A percentile compares a stretch with the other conserved stretches of the same genome.
Evolutionary conservation across 2,113 vertebrate species (phyloP).

Genomic region (Spizaetus ornatus): DNA sequence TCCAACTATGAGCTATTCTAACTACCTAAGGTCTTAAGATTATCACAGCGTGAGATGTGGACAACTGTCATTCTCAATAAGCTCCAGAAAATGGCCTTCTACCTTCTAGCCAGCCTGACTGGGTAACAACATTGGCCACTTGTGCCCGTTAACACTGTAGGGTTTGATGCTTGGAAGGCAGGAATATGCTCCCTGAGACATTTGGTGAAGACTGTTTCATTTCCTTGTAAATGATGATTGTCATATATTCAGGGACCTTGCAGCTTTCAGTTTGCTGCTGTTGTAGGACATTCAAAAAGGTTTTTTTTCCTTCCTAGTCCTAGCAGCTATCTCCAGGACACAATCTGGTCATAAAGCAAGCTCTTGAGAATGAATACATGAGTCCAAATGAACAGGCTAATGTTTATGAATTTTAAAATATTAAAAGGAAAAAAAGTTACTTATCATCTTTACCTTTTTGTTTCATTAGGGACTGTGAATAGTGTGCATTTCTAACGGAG

Average conservation of each 20-base stretch:
- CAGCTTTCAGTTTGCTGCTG: not conserved
- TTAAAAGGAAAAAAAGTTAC: not conserved
- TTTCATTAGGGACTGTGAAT: not conserved
- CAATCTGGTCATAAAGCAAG: not conserved
- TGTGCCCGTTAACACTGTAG: not conserved
- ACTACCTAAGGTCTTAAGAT: rapidly evolving
- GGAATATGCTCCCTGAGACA: not conserved
- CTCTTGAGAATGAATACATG: not conserved
- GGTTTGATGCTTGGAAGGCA: not conserved
- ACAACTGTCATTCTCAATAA: not conserved
- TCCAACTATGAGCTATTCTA: not conserved
- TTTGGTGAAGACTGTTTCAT: not conserved
- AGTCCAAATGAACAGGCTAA: not conserved
- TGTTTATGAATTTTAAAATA: not conserved
- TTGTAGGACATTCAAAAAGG: not conserved
- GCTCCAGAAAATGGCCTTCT: not conserved
- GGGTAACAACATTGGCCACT: not conserved
- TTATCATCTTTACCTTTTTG: not conserved
- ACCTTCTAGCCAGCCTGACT: not conserved
- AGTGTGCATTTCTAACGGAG: not conserved
- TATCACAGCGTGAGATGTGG: not conserved
- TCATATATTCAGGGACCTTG: not conserved
- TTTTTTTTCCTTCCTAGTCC: not conserved
- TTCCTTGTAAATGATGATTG: not conserved
- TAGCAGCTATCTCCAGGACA: not conserved